Evolutionary conservation across 2,888 invertebrate species (phyloP), one percentile per base, ranked within the genome.

Genomic region (Hemithea aestivaria): DNA sequence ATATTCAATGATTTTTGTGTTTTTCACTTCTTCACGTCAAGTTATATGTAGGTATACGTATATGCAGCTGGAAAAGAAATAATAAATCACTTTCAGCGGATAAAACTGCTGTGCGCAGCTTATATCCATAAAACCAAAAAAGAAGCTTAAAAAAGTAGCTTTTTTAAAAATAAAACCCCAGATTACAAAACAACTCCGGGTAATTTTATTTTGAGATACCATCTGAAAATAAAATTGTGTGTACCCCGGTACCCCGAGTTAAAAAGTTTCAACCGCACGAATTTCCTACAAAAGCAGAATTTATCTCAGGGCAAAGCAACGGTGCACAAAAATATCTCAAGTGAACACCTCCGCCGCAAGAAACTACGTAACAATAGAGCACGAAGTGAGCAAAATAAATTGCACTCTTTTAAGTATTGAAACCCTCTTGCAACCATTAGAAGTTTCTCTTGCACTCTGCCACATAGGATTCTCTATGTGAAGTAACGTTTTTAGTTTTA

Each of bases 301-400:
- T 16, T 36, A 30, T 42, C 30, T 26, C 7, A n/a, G 35, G 12
- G 6, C 7, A 25, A 39, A 35, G 31, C 31, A 39, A 33, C 29
- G 12, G 8, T 35, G 25, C 35, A 35, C 35, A 12, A 36, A 33
- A 45, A 45, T 38, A 45, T 39, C 34, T 21, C 27, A 20, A 34
- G 34, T 30, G 26, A 34, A 38, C 37, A 38, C 33, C 37, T 32
- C 28, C n/a, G 10, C 30, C 26, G 10, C 25, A 32, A 33, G 21
- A 20, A 31, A 32, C 25, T 23, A 21, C 7, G 8, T 24, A 28
- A 33, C 39, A 39, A 44, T 33, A 23, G 39, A 29, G 10, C 33
- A 26, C 29, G 35, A 35, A 39, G 40, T 30, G 35, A 46, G 38
- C 32, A 44, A 46, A 52, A 51, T 49, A 51, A 49, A 49, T 49